These are phyloP conservation scores for Trematocara marginatum DNA, from an alignment of 2,113 vertebrate genomes.

Conservation along the genomic window DNA sequence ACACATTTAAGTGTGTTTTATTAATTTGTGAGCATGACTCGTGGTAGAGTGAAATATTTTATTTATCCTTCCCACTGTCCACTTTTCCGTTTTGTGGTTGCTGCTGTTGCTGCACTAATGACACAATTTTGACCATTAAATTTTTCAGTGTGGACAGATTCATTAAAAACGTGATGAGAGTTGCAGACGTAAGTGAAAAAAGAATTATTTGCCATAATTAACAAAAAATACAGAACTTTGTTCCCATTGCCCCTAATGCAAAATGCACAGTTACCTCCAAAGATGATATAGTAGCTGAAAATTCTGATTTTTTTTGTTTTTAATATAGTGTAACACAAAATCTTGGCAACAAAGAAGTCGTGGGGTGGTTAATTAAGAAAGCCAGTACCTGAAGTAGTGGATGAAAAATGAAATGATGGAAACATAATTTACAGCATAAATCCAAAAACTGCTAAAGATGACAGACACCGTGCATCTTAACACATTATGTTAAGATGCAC, in stretches of 20 bases:
- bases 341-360: not conserved
- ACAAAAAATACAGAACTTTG: not conserved
- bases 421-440: not conserved
- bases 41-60: not conserved
- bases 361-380: not conserved
- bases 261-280: not conserved
- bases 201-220: not conserved
- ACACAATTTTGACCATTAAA: not conserved
- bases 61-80: not conserved
- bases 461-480: not conserved
- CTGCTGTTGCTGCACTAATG: not conserved
- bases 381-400: not conserved
- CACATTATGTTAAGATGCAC: not conserved
- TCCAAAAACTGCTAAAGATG: not conserved
- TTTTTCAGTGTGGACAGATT: not conserved
- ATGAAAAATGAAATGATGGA: not conserved
- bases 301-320: not conserved
- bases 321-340: not conserved
- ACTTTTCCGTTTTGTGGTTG: not conserved
- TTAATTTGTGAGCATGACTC: not conserved
- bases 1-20: not conserved
- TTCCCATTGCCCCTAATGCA: not conserved
- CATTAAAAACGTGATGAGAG: not conserved
- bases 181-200: not conserved
- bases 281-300: not conserved